These are phyloP conservation scores for Heterodera schachtii DNA, from an alignment of 1,140 invertebrate genomes.

Conservation along the genomic window DNA sequence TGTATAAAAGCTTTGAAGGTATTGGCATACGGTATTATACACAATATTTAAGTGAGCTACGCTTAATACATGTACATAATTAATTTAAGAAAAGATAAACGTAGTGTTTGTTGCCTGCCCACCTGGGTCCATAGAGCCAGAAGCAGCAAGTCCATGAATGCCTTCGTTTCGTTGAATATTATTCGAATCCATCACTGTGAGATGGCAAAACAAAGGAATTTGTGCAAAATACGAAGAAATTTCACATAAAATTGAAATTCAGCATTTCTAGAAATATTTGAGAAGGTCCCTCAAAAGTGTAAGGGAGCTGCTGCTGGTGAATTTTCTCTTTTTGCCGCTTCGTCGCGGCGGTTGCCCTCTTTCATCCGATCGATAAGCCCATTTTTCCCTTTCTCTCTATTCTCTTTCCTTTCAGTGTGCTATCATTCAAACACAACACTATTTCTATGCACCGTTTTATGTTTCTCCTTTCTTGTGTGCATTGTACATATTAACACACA, in stretches of 20 bases:
- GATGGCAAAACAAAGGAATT: too few relatives aligned
- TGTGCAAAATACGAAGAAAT: too few relatives aligned
- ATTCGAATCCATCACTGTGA: not conserved
- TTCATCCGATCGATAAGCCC: not conserved
- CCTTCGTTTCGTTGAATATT: not conserved
- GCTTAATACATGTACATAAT: too few relatives aligned
- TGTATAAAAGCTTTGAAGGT: too few relatives aligned
- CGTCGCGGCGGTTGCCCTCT: not conserved
- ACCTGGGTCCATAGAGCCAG: not conserved
- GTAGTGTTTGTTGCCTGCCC: too few relatives aligned
- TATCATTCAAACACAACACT: not conserved
- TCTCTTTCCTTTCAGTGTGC: not conserved
- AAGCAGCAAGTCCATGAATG: not conserved
- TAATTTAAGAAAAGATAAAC: too few relatives aligned
- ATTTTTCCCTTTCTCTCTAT: not conserved
- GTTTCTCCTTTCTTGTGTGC: not conserved
- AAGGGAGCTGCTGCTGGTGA: not conserved
- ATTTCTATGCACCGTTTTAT: not conserved
- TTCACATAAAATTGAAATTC: too few relatives aligned
- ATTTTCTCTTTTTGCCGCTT: not conserved
- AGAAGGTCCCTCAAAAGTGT: constrained; percentile 11
- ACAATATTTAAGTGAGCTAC: too few relatives aligned
- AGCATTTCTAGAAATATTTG: constrained; percentile 1
- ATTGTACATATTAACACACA: too few relatives aligned
- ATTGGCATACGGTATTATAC: too few relatives aligned